phyloP scores from a whole-genome alignment of 2,888 invertebrate genomes.

The Heliconius ismenius region DNA sequence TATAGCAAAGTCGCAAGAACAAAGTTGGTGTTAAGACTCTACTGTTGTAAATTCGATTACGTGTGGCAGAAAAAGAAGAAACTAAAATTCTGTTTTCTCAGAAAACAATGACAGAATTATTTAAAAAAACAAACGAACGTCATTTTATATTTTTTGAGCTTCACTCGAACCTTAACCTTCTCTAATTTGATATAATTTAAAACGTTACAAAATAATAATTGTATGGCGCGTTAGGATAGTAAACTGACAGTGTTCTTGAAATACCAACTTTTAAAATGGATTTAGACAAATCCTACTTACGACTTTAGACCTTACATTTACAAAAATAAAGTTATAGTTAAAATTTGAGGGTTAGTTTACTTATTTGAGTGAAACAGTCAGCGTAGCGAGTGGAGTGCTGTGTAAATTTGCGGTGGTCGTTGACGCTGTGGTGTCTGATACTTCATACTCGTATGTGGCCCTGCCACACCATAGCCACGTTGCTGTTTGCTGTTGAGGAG shows the following conservation, averaged over 20 bases:
- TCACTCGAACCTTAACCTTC: not conserved
- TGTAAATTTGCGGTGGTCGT: constrained; percentile 76
- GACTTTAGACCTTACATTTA: constrained; percentile 46
- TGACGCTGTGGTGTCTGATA: constrained; percentile 62
- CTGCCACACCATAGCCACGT: constrained; percentile 44
- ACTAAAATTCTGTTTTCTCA: too few species aligned
- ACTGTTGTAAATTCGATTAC: too few species aligned
- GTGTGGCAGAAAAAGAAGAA: too few species aligned
- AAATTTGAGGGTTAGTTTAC: constrained; percentile 31
- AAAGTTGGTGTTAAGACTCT: too few species aligned
- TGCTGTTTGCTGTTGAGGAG: constrained; percentile 60
- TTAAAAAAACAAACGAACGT: too few species aligned
- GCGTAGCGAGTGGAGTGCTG: constrained; percentile 74
- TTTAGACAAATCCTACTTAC: constrained; percentile 28
- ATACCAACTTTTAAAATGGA: constrained; percentile 52
- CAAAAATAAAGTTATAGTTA: constrained; percentile 39
- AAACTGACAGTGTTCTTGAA: constrained; percentile 58
- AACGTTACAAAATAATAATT: constrained; percentile 65
- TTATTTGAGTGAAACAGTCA: constrained; percentile 71
- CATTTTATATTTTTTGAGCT: too few species aligned
- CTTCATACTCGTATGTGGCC: constrained; percentile 52
- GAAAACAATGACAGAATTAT: too few species aligned
- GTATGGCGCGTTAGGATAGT: constrained; percentile 55
- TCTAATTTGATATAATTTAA: constrained; percentile 54
- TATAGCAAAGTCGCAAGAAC: too few species aligned